Base-by-base conservation (phyloP, 2,888 invertebrate genomes). In the Pimpla rufipes region DNA sequence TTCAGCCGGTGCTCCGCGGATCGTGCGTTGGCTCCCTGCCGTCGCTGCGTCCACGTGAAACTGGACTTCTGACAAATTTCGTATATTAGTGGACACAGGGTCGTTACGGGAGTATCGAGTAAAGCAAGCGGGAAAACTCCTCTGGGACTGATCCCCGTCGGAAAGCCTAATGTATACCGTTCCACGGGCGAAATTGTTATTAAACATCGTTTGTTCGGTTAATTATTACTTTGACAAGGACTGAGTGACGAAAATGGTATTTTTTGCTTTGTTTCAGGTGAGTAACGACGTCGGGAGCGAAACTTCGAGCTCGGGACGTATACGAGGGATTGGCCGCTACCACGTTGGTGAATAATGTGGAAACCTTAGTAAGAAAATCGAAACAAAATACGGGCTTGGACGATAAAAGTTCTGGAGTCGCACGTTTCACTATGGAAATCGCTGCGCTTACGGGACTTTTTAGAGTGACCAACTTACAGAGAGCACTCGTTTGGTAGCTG, bases 1-100 rank as follows among this genome's bases (percentile, higher is more conserved):
- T 6, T 5, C 37, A 35, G 18, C 4, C 13, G 8, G 11, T 37
- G 11, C 11, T 13, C 11, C 6, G 2, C 10, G 45, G 45, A 45
- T n/a, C n/a, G 11, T 23, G 29, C 7, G 23, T 42, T 23, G 16
- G 59, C 37, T 70, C 18, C 4, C 8, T 70, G 11, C 75, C 79
- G 67, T 79, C 37, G 37, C 79, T 79, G 55, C 13, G 8, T 35
- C 50, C 11, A 64, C 29, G 42, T 64, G 59, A 83, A 57, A 84
- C 79, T 47, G 83, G 85, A 86, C 86, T 85, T 83, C 78, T 88
- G 89, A 89, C 87, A 88, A 90, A 90, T 90, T 88, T 88, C 81
- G 83, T 83, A 84, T 88, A 89, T 87, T 85, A 85, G 75, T 86
- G 86, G 85, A 89, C 88, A 87, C 86, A 86, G 82, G 86, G 84